phyloP scores from a whole-genome alignment of 2,113 vertebrate genomes.

The Rattus rattus region DNA sequence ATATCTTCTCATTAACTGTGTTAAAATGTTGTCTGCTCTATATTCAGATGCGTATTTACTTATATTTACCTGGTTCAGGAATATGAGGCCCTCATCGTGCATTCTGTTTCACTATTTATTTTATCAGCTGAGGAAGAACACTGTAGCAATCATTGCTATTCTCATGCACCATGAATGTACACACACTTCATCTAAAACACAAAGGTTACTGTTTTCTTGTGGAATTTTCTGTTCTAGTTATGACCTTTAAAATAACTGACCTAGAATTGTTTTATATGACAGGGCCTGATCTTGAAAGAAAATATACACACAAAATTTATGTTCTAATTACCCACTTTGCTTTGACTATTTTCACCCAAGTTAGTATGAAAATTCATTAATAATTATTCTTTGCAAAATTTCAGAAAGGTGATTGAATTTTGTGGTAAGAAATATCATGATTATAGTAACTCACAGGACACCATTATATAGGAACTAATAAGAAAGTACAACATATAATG shows the following conservation, averaged over 20 bases:
- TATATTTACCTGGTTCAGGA: not conserved
- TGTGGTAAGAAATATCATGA: not conserved
- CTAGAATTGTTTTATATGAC: not conserved
- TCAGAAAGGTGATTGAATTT: not conserved
- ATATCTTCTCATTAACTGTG: not conserved
- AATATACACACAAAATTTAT: not conserved
- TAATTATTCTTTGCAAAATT: not conserved
- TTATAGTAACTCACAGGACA: not conserved
- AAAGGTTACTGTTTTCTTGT: conserved; percentile 27
- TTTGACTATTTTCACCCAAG: not conserved
- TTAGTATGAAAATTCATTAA: not conserved
- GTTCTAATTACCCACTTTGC: not conserved
- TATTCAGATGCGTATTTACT: not conserved
- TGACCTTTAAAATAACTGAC: conserved; percentile 38
- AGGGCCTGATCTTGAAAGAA: conserved; percentile 1
- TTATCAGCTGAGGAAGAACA: not conserved
- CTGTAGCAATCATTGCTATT: not conserved
- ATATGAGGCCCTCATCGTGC: not conserved
- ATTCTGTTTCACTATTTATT: not conserved
- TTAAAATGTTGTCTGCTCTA: not conserved
- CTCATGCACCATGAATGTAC: conserved; percentile 15
- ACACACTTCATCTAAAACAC: conserved; percentile 10
- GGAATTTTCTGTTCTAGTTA: conserved; percentile 33
- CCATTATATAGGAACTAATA: not conserved
- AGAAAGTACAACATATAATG: not conserved